These are phyloP conservation scores for Entomobrya proxima DNA, from an alignment of 2,888 invertebrate genomes.

Conservation along the genomic window DNA sequence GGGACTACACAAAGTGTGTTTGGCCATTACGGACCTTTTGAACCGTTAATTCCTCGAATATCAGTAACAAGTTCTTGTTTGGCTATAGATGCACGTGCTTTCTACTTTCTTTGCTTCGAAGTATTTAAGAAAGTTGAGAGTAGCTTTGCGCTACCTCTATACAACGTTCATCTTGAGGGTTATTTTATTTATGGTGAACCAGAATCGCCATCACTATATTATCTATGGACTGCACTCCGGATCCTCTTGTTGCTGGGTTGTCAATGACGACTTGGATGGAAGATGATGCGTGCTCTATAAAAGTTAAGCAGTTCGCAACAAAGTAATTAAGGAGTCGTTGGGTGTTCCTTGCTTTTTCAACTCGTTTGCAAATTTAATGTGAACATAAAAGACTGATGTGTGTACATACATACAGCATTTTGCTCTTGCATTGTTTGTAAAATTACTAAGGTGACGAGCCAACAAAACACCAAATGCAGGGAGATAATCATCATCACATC, in stretches of 20 bases:
- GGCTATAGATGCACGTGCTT: too few relatives aligned
- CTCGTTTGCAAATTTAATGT: conserved; percentile 58
- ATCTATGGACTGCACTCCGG: not conserved
- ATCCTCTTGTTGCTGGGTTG: not conserved
- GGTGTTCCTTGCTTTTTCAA: conserved; percentile 56
- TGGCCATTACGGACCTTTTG: too few relatives aligned
- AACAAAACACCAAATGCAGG: too few relatives aligned
- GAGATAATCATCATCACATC: too few relatives aligned
- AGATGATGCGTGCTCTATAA: not conserved
- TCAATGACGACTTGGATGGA: not conserved
- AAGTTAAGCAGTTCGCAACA: conserved; percentile 31
- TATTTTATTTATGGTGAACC: too few relatives aligned
- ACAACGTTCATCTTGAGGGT: too few relatives aligned
- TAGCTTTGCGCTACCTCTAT: too few relatives aligned
- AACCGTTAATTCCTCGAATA: too few relatives aligned
- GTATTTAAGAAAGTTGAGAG: too few relatives aligned
- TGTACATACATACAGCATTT: not conserved
- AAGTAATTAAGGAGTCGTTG: conserved; percentile 65
- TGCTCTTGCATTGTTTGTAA: not conserved
- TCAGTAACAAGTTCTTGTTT: too few relatives aligned
- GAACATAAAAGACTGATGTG: conserved; percentile 42
- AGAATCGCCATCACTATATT: not conserved
- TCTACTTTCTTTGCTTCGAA: too few relatives aligned
- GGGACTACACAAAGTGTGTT: too few relatives aligned
- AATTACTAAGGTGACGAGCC: not conserved